These are phyloP conservation scores for Chelmon rostratus DNA, from an alignment of 2,797 vertebrate genomes.

Conservation along the genomic window DNA sequence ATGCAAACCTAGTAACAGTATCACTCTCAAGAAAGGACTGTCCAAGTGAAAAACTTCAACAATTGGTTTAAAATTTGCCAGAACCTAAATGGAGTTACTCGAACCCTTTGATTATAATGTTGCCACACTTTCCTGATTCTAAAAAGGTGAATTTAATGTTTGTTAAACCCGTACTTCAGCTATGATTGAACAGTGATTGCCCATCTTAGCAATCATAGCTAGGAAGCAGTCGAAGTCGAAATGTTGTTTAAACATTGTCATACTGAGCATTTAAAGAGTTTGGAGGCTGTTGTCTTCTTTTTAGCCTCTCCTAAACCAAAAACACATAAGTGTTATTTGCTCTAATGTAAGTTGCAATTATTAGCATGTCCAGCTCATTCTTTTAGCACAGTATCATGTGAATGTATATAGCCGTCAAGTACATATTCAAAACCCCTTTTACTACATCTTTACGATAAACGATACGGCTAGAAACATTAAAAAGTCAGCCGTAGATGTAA, in stretches of 20 bases:
- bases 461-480: neutral
- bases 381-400: neutral
- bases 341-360: neutral
- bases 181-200: neutral
- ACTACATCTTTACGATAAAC: neutral
- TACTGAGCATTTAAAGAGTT: too few relatives aligned
- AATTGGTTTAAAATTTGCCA: neutral
- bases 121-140: neutral
- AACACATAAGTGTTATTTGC: too few relatives aligned
- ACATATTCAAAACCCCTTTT: neutral
- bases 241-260: too few relatives aligned
- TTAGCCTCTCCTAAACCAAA: neutral
- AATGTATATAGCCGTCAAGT: neutral
- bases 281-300: neutral
- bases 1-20: neutral
- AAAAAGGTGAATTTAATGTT: neutral
- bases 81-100: neutral
- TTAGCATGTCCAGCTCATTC: neutral
- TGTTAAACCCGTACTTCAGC: neutral
- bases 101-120: neutral
- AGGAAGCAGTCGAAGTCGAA: too few relatives aligned
- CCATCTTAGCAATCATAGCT: neutral
- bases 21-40: neutral
- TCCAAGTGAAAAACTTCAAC: neutral
- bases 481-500: neutral